Evolutionary conservation across 2,888 invertebrate genomes (phyloP), one percentile per base, ranked within the genome.

Genomic region (Mimachlamys varia): DNA sequence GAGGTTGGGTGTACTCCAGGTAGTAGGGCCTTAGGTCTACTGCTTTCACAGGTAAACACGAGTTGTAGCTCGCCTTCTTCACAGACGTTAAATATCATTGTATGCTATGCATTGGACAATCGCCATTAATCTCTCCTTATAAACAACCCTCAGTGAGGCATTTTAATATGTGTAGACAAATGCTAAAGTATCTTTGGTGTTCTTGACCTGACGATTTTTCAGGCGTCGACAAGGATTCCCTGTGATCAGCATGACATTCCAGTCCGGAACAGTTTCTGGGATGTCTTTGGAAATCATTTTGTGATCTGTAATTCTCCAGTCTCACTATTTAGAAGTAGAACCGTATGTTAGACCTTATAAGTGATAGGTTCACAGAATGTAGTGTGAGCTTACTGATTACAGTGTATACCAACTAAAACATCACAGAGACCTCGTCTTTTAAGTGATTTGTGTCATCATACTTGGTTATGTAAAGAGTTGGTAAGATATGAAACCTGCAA

Each of bases 21-120:
- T 27, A 58, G 22, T 22, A 58, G 12, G 76, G 76, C 33, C 76
- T 19, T 33, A 76, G 76, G 76, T 76, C 27, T 15, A 33, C 33
- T 76, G 58, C 76, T 76, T 33, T 76, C n/a, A 33, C 76, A 76
- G 76, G 76, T 76, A 76, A 76, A 76, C 76, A 76, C 10, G n/a
- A 62, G 27, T 76, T 12, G 76, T 22, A 76, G 76, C 15, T 76
- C 7, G 33, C 22, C 27, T 76, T 12, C 13, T 33, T 76, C 22
- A 10, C 76, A 12, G 58, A 58, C 58, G 22, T 55, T 55, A 19
- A 19, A 55, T 27, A 76, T 76, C 1, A 53, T 10, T 17, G 17
- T 53, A 19, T 10, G 2, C 13, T 53, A 19, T 76, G 33, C 33
- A 27, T 33, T 76, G 76, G 76, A 27, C 27, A 22, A 10, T 15